Evolutionary conservation across 2,797 vertebrate species (phyloP).

Genomic region (Neopelma chrysocephalum): DNA sequence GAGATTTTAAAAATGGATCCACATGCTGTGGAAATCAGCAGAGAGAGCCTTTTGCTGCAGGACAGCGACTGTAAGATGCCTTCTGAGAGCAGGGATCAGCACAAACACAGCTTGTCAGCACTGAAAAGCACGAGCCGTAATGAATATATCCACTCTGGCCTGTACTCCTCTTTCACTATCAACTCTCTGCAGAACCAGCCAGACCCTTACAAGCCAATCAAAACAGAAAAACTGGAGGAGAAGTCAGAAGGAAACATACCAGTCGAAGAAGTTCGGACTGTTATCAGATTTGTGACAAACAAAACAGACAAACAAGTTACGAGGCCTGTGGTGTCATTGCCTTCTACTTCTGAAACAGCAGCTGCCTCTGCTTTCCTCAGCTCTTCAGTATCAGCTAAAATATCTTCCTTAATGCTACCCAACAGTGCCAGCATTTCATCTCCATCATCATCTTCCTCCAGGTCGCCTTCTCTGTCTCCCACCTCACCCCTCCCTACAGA

Average conservation of each 20-base stretch:
- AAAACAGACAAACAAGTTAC: conserved; percentile 80
- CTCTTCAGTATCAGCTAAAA: conserved; percentile 78
- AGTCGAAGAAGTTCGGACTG: conserved; percentile 87
- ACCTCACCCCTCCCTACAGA: conserved; percentile 76
- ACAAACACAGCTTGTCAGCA: conserved; percentile 79
- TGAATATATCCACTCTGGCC: conserved; percentile 89
- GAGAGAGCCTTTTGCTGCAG: conserved; percentile 84
- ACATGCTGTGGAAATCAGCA: conserved; percentile 86
- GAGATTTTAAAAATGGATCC: conserved; percentile 96
- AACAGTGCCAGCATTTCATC: conserved; percentile 77
- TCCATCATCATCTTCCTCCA: conserved; percentile 76
- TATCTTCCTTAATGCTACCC: conserved; percentile 77
- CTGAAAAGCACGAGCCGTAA: conserved; percentile 84
- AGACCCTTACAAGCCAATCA: conserved; percentile 82
- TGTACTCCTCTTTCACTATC: conserved; percentile 92
- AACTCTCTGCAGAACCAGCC: conserved; percentile 87
- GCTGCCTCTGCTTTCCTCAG: conserved; percentile 78
- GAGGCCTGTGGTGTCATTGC: conserved; percentile 81
- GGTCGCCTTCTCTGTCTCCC: conserved; percentile 81
- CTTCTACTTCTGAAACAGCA: conserved; percentile 76
- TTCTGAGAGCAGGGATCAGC: conserved; percentile 80
- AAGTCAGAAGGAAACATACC: conserved; percentile 75
- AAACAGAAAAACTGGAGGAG: conserved; percentile 81
- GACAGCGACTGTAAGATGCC: conserved; percentile 79
- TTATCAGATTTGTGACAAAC: conserved; percentile 91